Evolutionary conservation across 2,888 invertebrate genomes (phyloP).

Genomic region (Ectemnius cavifrons): DNA sequence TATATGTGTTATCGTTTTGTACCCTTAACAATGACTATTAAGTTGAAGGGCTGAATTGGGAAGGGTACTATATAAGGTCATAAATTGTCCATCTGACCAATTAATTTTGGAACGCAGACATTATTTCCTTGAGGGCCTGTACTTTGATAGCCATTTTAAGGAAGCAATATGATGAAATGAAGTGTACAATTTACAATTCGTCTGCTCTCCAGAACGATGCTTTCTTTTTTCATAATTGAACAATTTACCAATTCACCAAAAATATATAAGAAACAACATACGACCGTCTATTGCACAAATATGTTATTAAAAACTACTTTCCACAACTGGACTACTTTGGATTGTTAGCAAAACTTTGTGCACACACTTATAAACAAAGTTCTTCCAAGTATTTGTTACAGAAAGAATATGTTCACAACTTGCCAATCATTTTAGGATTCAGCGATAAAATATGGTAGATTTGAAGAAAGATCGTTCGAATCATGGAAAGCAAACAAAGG

Average conservation of each 20-base stretch:
- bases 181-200: conserved; percentile 41
- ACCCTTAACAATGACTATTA: conserved; percentile 31
- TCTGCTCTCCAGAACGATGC: conserved; percentile 53
- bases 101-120: conserved; percentile 13
- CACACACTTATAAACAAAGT: too few relatives aligned
- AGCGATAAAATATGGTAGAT: too few relatives aligned
- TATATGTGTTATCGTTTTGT: neutral
- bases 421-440: too few relatives aligned
- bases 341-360: too few relatives aligned
- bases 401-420: too few relatives aligned
- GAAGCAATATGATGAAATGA: conserved; percentile 34
- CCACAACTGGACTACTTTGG: too few relatives aligned
- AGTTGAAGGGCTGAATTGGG: conserved; percentile 71
- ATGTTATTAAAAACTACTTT: too few relatives aligned
- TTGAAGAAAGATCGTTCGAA: conserved; percentile 14
- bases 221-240: conserved; percentile 12
- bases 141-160: conserved; percentile 26
- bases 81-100: conserved; percentile 29
- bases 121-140: conserved; percentile 22
- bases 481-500: conserved; percentile 66
- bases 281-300: too few relatives aligned
- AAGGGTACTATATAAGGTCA: conserved; percentile 72
- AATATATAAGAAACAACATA: too few relatives aligned
- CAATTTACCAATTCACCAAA: neutral
- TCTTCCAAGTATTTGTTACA: too few relatives aligned